A percentile compares a stretch with the other conserved stretches of the same genome.
These are phyloP conservation scores for Eupithecia inturbata DNA, from an alignment of 2,888 invertebrate species.

Conservation along the genomic window DNA sequence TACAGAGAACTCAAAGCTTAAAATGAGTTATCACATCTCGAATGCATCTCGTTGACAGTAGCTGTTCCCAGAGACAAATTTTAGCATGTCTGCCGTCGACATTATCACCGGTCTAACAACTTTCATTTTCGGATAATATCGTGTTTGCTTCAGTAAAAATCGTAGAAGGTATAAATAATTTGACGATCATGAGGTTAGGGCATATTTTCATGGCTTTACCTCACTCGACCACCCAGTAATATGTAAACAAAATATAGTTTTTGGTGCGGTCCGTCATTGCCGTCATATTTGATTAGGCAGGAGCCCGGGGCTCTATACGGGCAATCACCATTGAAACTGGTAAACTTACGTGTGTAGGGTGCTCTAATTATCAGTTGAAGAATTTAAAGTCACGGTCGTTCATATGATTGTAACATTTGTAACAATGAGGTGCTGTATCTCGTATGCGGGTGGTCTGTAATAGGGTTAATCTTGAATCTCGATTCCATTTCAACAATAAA, in stretches of 20 bases:
- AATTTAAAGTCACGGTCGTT: slow-evolving; percentile 42
- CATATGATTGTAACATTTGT: slow-evolving; percentile 50
- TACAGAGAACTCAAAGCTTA: slow-evolving; percentile 34
- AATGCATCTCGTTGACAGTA: slow-evolving; percentile 44
- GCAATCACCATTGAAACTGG: slow-evolving; percentile 53
- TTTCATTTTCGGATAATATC: slow-evolving; percentile 54
- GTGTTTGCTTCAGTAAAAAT: slow-evolving; percentile 39
- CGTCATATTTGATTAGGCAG: slow-evolving; percentile 52
- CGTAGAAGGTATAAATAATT: slow-evolving; percentile 39
- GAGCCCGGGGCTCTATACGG: slow-evolving; percentile 39
- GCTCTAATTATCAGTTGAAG: slow-evolving; percentile 22
- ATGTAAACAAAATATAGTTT: slow-evolving; percentile 43
- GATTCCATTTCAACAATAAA: slow-evolving; percentile 62
- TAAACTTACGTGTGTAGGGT: slow-evolving; percentile 15
- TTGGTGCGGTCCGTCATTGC: slow-evolving; percentile 29
- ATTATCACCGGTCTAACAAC: slow-evolving; percentile 53
- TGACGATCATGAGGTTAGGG: slow-evolving; percentile 39
- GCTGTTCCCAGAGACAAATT: slow-evolving; percentile 65
- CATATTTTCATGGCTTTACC: slow-evolving; percentile 43
- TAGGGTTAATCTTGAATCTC: slow-evolving; percentile 68
- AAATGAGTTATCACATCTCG: slow-evolving; percentile 31
- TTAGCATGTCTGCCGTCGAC: slow-evolving; percentile 61
- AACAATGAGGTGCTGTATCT: slow-evolving; percentile 49
- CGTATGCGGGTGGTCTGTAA: slow-evolving; percentile 72
- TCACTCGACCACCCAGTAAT: slow-evolving; percentile 54